Percentiles rank a stretch among this genome's conserved stretches.
These are phyloP conservation scores for Clarias pachynema DNA, from an alignment of 2,797 vertebrate genomes.

Conservation along the genomic window DNA sequence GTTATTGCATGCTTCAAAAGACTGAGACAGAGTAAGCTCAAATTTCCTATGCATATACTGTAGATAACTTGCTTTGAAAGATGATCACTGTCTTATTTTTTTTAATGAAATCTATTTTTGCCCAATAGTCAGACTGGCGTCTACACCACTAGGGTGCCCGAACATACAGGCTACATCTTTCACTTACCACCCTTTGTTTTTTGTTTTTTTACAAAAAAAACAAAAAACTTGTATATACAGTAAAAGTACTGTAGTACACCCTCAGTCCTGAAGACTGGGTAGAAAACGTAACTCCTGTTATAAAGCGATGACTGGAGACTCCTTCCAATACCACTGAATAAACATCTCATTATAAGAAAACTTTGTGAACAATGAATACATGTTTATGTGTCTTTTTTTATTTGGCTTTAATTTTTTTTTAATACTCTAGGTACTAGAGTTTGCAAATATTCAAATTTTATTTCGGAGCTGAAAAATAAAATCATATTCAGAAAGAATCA, in stretches of 20 bases:
- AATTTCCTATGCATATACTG: neutral
- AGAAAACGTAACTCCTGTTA: neutral
- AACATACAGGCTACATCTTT: neutral
- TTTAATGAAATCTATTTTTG: neutral
- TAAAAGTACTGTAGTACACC: neutral
- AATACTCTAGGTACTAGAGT: neutral
- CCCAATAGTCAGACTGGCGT: neutral
- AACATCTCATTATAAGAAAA: neutral
- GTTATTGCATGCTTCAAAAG: neutral
- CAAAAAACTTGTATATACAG: no score
- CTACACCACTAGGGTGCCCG: neutral
- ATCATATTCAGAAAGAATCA: neutral
- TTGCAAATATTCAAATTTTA: neutral
- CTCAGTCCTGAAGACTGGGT: neutral
- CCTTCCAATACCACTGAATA: neutral
- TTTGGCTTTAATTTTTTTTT: neutral
- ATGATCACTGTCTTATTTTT: neutral
- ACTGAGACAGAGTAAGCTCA: neutral
- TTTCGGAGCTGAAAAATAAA: neutral
- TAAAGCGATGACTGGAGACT: neutral
- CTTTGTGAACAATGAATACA: neutral
- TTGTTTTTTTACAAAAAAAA: no score
- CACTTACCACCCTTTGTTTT: neutral
- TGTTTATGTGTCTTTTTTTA: neutral
- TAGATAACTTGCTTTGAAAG: neutral